Evolutionary conservation across 1,140 invertebrate species (phyloP), one percentile per base, ranked within the genome.

Genomic region (Melipona quadrifasciata): DNA sequence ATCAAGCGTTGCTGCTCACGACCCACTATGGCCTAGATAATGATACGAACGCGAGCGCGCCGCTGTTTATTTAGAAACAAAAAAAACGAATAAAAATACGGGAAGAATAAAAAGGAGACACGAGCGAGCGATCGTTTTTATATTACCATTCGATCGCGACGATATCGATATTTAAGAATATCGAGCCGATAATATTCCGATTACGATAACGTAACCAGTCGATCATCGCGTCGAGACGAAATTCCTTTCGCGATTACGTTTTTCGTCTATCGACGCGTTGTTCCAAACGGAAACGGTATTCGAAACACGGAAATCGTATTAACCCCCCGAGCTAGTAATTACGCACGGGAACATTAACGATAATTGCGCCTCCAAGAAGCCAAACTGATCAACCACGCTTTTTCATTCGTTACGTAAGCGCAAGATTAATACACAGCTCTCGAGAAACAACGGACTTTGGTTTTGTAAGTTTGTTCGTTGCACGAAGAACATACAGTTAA

Each of bases 1-100:
- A 89, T 87, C 84, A 68, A 21, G 31, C 55, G 39, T 86, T 85
- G 70, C 68, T 27, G 27, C 34, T 51, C 64, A 51, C 79, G 61
- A 31, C 47, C 39, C 39, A 47, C 39, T 47, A 47, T 8, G 39
- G 39, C 39, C 39, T 21, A 88, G 72, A 89, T 86, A 77, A 86
- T 64, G 19, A 77, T 68, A 79, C 57, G 57, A 78, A 73, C 70
- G 61, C 31, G 57, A 51, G 47, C 31, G n/a, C 24, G 31, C 67
- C 55, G 27, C 53, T 67, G 16, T 65, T 61, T 79, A 72, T 64
- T 79, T 71, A 61, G 24, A 57, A 57, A 57, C 6, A 8, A 39
- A 39, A 39, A 39, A 39, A 39, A 39, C 31, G 1, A 31, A 31
- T 31, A 47, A 47, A 47, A 47, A 8, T 6, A 55, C n/a, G 31